A percentile compares a stretch with the other conserved stretches of the same genome.
phyloP scores from a whole-genome alignment of 2,888 invertebrate genomes.

The Megaustenia siamemsis region DNA sequence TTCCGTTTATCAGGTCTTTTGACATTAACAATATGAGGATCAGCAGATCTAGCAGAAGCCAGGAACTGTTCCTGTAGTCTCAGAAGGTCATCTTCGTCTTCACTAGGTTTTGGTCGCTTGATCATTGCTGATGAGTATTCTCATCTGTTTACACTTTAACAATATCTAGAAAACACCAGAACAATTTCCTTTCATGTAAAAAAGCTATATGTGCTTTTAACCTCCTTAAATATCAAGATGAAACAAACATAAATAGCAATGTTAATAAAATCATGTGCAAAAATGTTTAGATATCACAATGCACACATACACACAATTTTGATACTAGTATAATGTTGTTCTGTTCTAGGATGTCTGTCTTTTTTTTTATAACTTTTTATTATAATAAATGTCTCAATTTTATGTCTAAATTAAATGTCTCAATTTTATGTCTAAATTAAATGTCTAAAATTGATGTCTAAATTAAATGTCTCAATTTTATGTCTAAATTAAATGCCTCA shows the following conservation, averaged over 20 bases:
- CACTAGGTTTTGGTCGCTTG: constrained; percentile 72
- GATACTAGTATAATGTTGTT: too few relatives aligned
- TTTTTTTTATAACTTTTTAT: too few relatives aligned
- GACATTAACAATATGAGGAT: constrained; percentile 64
- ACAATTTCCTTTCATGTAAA: neutral
- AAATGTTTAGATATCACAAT: neutral
- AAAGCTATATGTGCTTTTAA: neutral
- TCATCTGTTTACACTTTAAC: neutral
- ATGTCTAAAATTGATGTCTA: too few relatives aligned
- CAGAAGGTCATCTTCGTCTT: constrained; percentile 76
- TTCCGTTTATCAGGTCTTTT: constrained; percentile 65
- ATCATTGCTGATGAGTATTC: constrained; percentile 55
- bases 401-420: too few relatives aligned
- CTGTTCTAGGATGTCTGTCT: too few relatives aligned
- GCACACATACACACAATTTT: too few relatives aligned
- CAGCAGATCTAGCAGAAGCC: constrained; percentile 56
- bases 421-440: too few relatives aligned
- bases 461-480: too few relatives aligned
- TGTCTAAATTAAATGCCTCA: too few relatives aligned
- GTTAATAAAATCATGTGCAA: neutral
- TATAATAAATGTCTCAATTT: too few relatives aligned
- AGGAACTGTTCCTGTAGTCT: constrained; percentile 75
- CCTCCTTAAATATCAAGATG: neutral
- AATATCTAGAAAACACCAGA: neutral
- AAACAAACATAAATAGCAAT: neutral